A percentile compares a stretch with the other conserved stretches of the same genome.
Evolutionary conservation across 64 coral and sea anemone genomes (phyloP).

Genomic region (Astreopora myriophthalma): DNA sequence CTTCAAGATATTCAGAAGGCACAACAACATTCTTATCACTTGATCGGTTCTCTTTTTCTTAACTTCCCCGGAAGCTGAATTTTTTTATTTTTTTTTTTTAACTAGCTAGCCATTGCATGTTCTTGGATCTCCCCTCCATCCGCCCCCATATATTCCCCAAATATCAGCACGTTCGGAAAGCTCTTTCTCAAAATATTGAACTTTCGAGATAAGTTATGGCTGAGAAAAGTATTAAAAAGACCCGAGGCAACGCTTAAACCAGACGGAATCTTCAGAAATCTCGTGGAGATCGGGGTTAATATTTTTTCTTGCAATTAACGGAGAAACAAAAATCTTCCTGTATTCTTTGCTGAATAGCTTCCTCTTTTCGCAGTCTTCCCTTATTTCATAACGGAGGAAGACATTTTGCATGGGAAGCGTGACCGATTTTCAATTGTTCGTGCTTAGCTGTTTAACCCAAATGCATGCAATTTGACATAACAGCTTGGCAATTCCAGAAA

Average conservation of each 20-base stretch:
- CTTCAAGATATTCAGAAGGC: not conserved
- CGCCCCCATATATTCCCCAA: not conserved
- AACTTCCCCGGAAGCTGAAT: not conserved
- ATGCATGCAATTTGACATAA: not conserved
- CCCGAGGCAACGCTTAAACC: not conserved
- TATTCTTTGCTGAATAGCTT: not conserved
- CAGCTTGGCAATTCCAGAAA: not conserved
- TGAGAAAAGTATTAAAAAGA: not conserved
- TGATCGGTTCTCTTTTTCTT: not conserved
- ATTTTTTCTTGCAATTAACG: not conserved
- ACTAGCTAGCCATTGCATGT: not conserved
- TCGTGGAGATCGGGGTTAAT: not conserved
- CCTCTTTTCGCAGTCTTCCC: conserved; percentile 2
- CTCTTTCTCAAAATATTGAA: not conserved
- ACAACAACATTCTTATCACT: not conserved
- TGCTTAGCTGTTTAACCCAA: not conserved
- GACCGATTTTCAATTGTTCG: not conserved
- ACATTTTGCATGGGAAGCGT: not conserved
- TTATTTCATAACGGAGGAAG: conserved; percentile 14
- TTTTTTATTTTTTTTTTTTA: not conserved
- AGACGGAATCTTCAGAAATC: not conserved
- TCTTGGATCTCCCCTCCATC: not conserved
- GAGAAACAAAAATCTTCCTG: conserved; percentile 13
- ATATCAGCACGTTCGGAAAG: not conserved
- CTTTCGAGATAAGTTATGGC: not conserved